Base-by-base conservation (phyloP, 2,888 invertebrate genomes). In the Adelphocoris suturalis region DNA sequence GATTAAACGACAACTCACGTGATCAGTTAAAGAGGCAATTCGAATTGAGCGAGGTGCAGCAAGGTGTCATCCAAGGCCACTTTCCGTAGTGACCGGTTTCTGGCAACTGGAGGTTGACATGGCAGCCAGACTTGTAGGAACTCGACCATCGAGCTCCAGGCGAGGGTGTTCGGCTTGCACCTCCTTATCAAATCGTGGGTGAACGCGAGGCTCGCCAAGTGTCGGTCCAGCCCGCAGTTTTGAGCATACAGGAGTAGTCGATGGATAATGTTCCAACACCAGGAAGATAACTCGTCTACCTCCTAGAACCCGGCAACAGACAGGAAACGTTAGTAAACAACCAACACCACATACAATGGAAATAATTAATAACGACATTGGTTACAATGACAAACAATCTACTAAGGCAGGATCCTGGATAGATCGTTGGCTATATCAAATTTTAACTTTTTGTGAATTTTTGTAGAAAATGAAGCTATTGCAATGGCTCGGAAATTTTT, bases 241-340 rank as follows among this genome's bases (percentile, higher is more conserved):
- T 80, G 52, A 2, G 90, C 75, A 19, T 86, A 48, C 80, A 80
- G 52, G 13, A 90, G 78, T 5, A 90, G 46, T n/a, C 48, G 55
- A 27, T 76, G 61, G 23, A 90, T 37, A 86, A 89, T 85, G 46
- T 28, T 46, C 90, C 90, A 90, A 48, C 90, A 86, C 47, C 52
- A 90, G 27, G n/a, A 47, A 47, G 90, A 68, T 27, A 80, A n/a
- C 14, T 78, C 80, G 12, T 27, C 86, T n/a, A 52, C 37, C 4
- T 23, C 47, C 89, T 89, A 47, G 0, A 85, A 78, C 16, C 27
- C 46, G 14, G 1, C 12, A 47, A 85, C 2, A 28, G 7, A 81
- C 52, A 52, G 13, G 11, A 52, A 16, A 52, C 37, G 37, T 37
- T 37, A 7, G 2, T 37, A 37, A 37, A n/a, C n/a, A n/a, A n/a